Percentiles rank a stretch among this genome's conserved stretches.
Conservation (phyloP, 2,113 vertebrate genomes). For the Labrus mixtus region DNA sequence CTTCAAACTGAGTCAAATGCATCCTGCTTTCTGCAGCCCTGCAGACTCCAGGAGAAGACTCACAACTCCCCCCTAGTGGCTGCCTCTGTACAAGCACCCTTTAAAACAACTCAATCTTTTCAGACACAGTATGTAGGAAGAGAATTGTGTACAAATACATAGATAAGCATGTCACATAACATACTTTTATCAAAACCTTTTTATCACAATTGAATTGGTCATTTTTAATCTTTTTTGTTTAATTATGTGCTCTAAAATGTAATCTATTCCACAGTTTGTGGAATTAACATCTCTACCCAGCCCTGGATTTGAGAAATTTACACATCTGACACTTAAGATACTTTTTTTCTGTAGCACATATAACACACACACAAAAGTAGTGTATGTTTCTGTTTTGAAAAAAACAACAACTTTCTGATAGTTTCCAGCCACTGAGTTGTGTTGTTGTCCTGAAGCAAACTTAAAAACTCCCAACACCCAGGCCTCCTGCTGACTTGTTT, state of each 20-base stretch:
- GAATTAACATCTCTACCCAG: too few species aligned
- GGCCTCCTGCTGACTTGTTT: neutral
- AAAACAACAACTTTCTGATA: neutral
- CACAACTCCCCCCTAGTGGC: constrained; percentile 77
- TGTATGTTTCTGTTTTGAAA: too few species aligned
- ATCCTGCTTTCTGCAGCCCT: constrained; percentile 11
- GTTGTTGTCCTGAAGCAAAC: neutral
- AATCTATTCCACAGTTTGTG: too few species aligned
- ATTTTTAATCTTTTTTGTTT: too few species aligned
- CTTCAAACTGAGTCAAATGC: neutral
- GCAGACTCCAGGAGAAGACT: constrained; percentile 41
- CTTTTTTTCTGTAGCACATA: too few species aligned
- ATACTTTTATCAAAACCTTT: too few species aligned
- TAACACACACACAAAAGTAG: neutral
- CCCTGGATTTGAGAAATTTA: too few species aligned
- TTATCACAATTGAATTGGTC: too few species aligned
- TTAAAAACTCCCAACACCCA: neutral
- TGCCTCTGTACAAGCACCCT: constrained; percentile 6
- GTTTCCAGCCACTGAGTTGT: neutral
- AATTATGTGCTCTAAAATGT: too few species aligned
- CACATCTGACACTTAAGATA: too few species aligned
- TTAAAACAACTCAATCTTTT: neutral
- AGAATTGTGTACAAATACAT: too few species aligned
- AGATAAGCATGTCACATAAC: too few species aligned
- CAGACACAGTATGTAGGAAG: neutral